A percentile compares a stretch with the other conserved stretches of the same genome.
Conservation (phyloP, 2,888 invertebrate species). For the Drosophila birchii region DNA sequence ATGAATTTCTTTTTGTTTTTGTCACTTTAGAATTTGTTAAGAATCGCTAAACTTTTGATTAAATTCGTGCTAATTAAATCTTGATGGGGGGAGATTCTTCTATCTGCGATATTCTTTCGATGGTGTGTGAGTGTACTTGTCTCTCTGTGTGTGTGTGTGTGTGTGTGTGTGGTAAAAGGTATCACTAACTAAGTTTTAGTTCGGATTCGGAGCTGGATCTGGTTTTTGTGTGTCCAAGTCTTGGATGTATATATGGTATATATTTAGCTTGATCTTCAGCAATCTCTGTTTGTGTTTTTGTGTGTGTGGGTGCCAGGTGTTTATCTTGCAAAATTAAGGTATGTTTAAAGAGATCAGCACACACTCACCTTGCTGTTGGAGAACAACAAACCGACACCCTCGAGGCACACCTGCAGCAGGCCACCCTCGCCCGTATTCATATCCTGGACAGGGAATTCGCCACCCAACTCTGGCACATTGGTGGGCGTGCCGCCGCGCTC, state of each 20-base stretch:
- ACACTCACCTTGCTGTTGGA: slow-evolving; percentile 98
- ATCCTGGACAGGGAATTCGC: slow-evolving; percentile 99
- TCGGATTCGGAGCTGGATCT: slow-evolving; percentile 8
- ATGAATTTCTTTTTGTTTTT: background rate
- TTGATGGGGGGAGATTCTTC: background rate
- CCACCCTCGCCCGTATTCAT: slow-evolving; percentile 98
- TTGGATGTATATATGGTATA: slow-evolving; percentile 21
- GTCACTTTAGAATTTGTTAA: background rate
- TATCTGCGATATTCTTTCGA: background rate
- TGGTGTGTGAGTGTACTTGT: background rate
- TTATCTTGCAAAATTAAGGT: background rate
- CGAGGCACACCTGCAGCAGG: slow-evolving; percentile 99
- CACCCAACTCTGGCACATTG: slow-evolving; percentile 87
- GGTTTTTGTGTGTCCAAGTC: slow-evolving; percentile 17
- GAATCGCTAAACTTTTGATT: background rate
- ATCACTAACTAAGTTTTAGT: background rate
- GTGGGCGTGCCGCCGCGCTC: slow-evolving; percentile 91
- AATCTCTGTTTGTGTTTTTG: slow-evolving; percentile 15
- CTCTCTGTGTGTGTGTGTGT: background rate
- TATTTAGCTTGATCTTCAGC: slow-evolving; percentile 14
- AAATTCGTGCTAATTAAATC: background rate
- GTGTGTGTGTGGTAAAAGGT: background rate
- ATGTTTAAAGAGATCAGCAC: slow-evolving; percentile 10
- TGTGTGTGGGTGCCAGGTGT: slow-evolving; percentile 25
- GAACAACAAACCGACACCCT: slow-evolving; percentile 99